Conservation (phyloP, 2,888 invertebrate genomes). For the Parnassius glacialis region DNA sequence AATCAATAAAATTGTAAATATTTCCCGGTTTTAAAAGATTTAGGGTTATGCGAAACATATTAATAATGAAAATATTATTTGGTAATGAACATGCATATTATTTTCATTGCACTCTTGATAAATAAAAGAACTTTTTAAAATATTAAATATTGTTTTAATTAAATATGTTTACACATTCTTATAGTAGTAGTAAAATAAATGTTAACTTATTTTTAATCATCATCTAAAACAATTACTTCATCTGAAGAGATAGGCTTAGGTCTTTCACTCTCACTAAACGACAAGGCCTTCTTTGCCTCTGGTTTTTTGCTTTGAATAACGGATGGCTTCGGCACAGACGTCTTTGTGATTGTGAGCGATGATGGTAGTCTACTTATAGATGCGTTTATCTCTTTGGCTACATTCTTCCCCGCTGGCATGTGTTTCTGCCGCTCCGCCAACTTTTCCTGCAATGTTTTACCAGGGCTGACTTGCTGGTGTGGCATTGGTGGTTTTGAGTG, state of each 20-base stretch:
- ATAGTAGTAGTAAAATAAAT: not conserved
- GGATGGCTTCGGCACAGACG: constrained; percentile 46
- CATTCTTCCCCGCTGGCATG: constrained; percentile 49
- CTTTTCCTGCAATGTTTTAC: constrained; percentile 85
- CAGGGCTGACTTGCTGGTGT: constrained; percentile 76
- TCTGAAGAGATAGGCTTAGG: constrained; percentile 62
- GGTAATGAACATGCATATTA: not conserved
- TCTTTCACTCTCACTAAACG: constrained; percentile 48
- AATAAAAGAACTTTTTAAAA: not conserved
- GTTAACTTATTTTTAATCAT: constrained; percentile 48
- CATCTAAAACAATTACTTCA: constrained; percentile 73
- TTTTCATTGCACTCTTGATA: not conserved
- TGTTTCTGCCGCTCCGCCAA: constrained; percentile 83
- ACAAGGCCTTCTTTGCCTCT: constrained; percentile 56
- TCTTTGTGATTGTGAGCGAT: constrained; percentile 76
- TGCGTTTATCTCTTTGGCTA: constrained; percentile 52
- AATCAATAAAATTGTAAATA: constrained; percentile 16
- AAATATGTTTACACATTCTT: not conserved
- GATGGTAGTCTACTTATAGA: constrained; percentile 75
- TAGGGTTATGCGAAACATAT: not conserved
- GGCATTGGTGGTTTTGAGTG: constrained; percentile 64
- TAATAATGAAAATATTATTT: not conserved
- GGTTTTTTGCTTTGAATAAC: constrained; percentile 47
- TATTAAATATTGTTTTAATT: not conserved
- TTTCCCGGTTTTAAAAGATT: not conserved